Evolutionary conservation across 2,888 invertebrate species (phyloP), one percentile per base, ranked within the genome.

Genomic region (Caenorhabditis sp.): DNA sequence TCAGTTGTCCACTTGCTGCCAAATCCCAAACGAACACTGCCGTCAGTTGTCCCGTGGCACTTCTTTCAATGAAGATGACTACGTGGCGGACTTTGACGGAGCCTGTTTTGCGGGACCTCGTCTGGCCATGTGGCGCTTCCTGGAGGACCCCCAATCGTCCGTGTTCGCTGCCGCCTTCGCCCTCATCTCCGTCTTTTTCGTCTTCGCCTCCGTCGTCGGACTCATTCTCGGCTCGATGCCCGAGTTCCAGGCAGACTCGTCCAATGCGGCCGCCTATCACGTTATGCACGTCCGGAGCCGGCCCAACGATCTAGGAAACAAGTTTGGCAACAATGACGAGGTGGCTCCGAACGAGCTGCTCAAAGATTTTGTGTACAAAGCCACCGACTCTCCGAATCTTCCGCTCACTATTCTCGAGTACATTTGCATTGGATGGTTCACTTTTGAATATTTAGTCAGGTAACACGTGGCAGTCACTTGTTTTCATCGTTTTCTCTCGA

Each of bases 361-460:
- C 48, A 63, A 72, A 32, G 58, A 73, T 32, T 80, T 80, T 50
- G 75, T 79, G 20, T 80, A 82, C 73, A 78, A 78, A 59, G 83
- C 87, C 11, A 87, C 87, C 1, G 87, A 87, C 65, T 79, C 80
- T 50, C 88, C 88, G 9, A 79, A 81, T 20, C 37, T 56, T 9
- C 56, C 63, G 15, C 79, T 88, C 6, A 74, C 84, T 2, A 55
- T 81, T 26, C 66, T 89, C 24, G 88, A 88, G 59, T 86, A 88
- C 68, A 66, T 87, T 6, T 88, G 88, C 71, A 89, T 88, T 35
- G 81, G 78, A 30, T 88, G 88, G 88, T 88, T 88, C 78, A 88
- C 87, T 7, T 74, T 88, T 27, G 88, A 88, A 53, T 88, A 87
- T 56, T 39, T 85, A 22, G 41, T 85, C 32, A 77, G 86, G 82